phyloP scores from a whole-genome alignment of 1,140 invertebrate species.

The Drosophila sulfurigaster region DNA sequence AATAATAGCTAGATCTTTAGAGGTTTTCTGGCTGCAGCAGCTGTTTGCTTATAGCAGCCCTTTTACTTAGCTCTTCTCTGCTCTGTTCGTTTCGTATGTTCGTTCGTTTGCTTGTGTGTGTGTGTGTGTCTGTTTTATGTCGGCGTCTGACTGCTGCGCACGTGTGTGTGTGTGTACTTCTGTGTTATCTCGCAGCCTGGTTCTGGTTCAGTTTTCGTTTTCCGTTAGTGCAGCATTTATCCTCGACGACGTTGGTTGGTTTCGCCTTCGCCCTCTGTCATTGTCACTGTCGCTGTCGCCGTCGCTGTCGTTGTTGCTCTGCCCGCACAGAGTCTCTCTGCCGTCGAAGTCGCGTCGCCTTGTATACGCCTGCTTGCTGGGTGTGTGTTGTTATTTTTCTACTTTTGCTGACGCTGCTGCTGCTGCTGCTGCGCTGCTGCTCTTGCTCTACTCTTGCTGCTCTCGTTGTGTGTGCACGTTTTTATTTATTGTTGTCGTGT shows the following conservation, averaged over 20 bases:
- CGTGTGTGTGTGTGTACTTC: constrained; percentile 37
- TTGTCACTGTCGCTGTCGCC: constrained; percentile 41
- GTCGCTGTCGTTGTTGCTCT: constrained; percentile 8
- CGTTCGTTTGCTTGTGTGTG: constrained; percentile 18
- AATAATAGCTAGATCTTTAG: constrained; percentile 11
- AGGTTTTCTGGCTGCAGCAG: constrained; percentile 27
- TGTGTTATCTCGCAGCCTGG: constrained; percentile 61
- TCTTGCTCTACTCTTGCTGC: constrained; percentile 37
- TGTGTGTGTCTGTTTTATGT: constrained; percentile 23
- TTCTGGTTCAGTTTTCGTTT: constrained; percentile 64
- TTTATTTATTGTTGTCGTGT: constrained; percentile 59
- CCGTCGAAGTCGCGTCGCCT: constrained; percentile 33
- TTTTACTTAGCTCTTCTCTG: constrained; percentile 41
- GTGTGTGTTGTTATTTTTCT: constrained; percentile 25
- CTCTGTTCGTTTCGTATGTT: constrained; percentile 19
- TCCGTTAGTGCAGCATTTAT: constrained; percentile 67
- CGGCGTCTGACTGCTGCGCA: constrained; percentile 24
- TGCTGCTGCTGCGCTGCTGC: constrained; percentile 21
- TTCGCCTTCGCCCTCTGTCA: constrained; percentile 45
- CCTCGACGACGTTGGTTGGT: constrained; percentile 65
- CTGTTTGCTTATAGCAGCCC: constrained; percentile 35
- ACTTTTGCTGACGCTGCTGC: constrained; percentile 19
- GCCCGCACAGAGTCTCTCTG: constrained; percentile 1
- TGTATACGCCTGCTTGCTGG: constrained; percentile 9
- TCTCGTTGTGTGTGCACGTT: constrained; percentile 55